Base-by-base conservation (phyloP, 2,888 invertebrate species). In the Buathra laborator region DNA sequence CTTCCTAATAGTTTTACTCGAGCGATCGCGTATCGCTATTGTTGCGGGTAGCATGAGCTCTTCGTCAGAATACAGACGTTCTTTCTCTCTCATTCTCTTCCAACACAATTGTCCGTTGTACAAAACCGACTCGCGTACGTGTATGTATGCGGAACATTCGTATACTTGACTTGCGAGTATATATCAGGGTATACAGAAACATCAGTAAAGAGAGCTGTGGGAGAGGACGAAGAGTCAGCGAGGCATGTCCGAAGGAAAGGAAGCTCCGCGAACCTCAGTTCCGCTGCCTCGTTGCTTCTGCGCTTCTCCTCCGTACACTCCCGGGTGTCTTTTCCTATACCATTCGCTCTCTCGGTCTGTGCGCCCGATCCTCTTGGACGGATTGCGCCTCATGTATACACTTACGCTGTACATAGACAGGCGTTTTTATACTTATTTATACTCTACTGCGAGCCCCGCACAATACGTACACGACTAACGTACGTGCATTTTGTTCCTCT, bases 181-280 rank as follows among this genome's bases (percentile, higher is more conserved):
- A 37, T 37, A 81, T 85, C 72, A 44, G 48, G 48, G 79, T 79
- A 68, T 76, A 72, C 59, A 83, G 37, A 37, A 37, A 77, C 80
- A 77, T 77, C 84, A 76, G 66, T 71, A 84, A 83, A 72, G 80
- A 72, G 80, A 80, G 76, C 92, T 93, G 93, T 93, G 93, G 93
- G 93, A 94, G 93, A 93, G 93, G 92, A 93, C 92, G 91, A 89
- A 89, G 86, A 90, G 86, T 88, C 92, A 93, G 90, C 93, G 88
- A 92, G 90, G 92, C 93, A 91, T 93, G 89, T 92, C 92, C 90
- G 89, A 92, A 92, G 92, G 92, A 93, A 93, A 93, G 93, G 93
- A 93, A 92, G 93, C 92, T 92, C 93, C 91, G 91, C 93, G 92
- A 93, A 94, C 91, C 94, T 91, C 92, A 94, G 93, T 94, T 94